A percentile compares a stretch with the other conserved stretches of the same genome.
phyloP scores from a whole-genome alignment of 2,113 vertebrate genomes.

The Dinomys branickii region DNA sequence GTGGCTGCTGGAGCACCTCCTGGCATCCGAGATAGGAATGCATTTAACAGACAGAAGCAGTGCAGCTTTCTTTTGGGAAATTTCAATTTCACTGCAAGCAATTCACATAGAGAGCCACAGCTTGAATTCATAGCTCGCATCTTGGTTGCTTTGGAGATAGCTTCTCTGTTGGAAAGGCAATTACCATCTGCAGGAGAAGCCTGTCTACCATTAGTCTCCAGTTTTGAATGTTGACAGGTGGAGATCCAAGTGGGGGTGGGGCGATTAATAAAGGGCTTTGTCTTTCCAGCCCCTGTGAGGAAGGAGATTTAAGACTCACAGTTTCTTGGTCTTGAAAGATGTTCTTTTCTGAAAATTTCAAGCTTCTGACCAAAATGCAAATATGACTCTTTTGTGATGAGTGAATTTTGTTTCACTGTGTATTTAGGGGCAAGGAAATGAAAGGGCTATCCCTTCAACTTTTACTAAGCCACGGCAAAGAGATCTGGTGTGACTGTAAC shows the following conservation, averaged over 20 bases:
- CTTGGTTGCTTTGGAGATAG: slow-evolving; percentile 75
- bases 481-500: not conserved
- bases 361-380: slow-evolving; percentile 53
- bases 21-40: slow-evolving; percentile 22
- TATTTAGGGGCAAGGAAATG: not conserved
- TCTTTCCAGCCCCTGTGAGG: slow-evolving; percentile 49
- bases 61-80: slow-evolving; percentile 62
- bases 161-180: slow-evolving; percentile 79
- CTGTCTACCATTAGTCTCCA: slow-evolving; percentile 71
- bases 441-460: not conserved
- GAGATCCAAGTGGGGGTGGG: slow-evolving; percentile 56
- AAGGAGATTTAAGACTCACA: slow-evolving; percentile 18
- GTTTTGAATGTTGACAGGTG: slow-evolving; percentile 76
- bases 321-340: slow-evolving; percentile 3
- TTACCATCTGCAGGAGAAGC: slow-evolving; percentile 70
- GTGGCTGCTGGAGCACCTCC: not conserved
- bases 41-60: slow-evolving; percentile 41
- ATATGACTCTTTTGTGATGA: not conserved
- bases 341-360: not conserved
- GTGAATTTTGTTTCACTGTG: slow-evolving; percentile 17
- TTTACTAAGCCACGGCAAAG: not conserved
- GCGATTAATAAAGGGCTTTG: slow-evolving; percentile 69
- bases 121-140: slow-evolving; percentile 66
- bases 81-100: slow-evolving; percentile 67
- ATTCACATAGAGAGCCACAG: slow-evolving; percentile 68